Evolutionary conservation across 2,797 vertebrate species (phyloP), one percentile per base, ranked within the genome.

Genomic region (Smutsia gigantea): DNA sequence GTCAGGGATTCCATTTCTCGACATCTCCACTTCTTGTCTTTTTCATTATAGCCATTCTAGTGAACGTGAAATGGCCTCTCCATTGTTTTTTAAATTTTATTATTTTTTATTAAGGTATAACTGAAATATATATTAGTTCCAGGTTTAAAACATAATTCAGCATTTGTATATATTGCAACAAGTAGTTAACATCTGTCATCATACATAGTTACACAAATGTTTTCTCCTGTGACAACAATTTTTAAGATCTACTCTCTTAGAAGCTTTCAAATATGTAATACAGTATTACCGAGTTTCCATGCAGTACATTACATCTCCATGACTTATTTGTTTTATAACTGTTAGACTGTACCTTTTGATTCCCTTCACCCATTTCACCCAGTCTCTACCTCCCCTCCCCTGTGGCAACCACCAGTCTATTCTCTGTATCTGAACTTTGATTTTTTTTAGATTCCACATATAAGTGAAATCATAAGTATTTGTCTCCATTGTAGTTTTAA

Each of bases 401-500:
- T 87, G 27, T 63, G 84, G 66, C 55, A 87, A 42, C 21, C 4
- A 42, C 68, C 17, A 72, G 64, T 93, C 57, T 82, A 9, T 82
- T 93, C 75, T 87, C n/a, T 29, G 23, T 46, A 88, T 42, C 46
- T 87, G 85, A 88, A 77, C 39, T 66, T 82, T 23, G 29, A 51
- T 93, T 72, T 63, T 82, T 59, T 61, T 77, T 75, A 34, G 92
- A 87, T 83, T 83, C 59, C 31, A 66, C 31, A 74, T 49, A 25
- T 64, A 64, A 81, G 15, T 72, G 75, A 88, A 31, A 74, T 94
- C 49, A 82, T 42, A 81, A 7, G 57, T 82, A 18, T 74, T 82
- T 94, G 78, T 74, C 31, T 49, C 37, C 57, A 84, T 5, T 75
- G 23, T 87, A 29, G 37, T 94, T 94, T 97, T 74, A 82, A 95